Base-by-base conservation (phyloP, 2,797 vertebrate species). In the Glossophaga mutica region DNA sequence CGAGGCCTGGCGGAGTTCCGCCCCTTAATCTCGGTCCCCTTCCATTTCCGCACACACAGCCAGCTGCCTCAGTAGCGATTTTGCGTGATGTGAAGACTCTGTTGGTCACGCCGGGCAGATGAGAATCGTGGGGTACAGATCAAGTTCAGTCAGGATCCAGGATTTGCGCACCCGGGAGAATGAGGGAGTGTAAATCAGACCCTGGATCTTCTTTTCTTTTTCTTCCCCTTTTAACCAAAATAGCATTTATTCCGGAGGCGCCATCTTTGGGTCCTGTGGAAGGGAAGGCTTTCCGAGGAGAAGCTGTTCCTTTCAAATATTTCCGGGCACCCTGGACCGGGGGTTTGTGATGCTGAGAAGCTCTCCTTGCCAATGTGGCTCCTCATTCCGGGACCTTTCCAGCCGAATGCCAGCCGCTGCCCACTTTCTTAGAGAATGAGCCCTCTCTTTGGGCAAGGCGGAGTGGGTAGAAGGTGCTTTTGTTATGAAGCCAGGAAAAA, bases 11-110 rank as follows among this genome's bases (percentile, higher is more conserved):
- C 87, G 73, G 14, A 42, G 1, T 42, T 55, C 26, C 52, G 34
- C 44, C 94, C 90, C 57, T 93, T 96, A 37, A 78, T 62, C 44
- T 90, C 39, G 4, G 22, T 90, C 90, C 70, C 76, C 93, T 95
- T 94, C 88, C 68, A 62, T 92, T 4, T 34, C 94, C 81, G 89
- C 2, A 87, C 78, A 87, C 82, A 71, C 0, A 6, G 26, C 24
- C 9, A 7, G 78, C 6, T 26, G n/a, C 15, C 62, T 79, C 57
- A 15, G 6, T 0, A 10, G 67, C 73, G 24, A 22, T 12, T 19
- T 4, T 14, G 34, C 55, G 15, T 15, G 34, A 26, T 10, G 10
- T 11, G 1, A 5, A n/a, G n/a, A 14, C 44, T 21, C 6, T 32
- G 44, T 11, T 1, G 55, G 2, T 55, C 44, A 24, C 0, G 0